Conservation (phyloP, 2,113 vertebrate species). For the Toxostoma redivivum region DNA sequence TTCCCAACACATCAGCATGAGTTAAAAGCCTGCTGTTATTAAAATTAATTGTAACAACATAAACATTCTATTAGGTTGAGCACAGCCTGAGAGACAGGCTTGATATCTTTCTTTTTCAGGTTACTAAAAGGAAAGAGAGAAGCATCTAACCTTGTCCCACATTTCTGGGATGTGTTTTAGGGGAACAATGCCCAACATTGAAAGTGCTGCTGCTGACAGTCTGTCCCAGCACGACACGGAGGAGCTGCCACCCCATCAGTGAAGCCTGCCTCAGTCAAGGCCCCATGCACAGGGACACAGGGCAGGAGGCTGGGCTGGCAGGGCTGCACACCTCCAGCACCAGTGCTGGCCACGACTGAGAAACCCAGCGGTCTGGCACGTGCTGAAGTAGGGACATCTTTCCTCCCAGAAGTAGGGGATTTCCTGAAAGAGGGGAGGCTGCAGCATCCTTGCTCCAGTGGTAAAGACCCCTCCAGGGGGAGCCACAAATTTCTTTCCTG, state of each 20-base stretch:
- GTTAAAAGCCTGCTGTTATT: background rate
- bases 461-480: background rate
- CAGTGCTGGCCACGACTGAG: background rate
- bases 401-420: fast-evolving
- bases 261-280: fast-evolving
- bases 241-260: fast-evolving
- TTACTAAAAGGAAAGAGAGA: background rate
- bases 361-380: background rate
- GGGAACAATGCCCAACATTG: fast-evolving
- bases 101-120: background rate
- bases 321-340: background rate
- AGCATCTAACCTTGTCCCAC: background rate
- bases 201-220: background rate
- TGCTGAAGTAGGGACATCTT: background rate
- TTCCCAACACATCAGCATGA: background rate
- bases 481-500: fast-evolving
- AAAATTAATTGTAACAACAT: background rate
- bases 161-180: background rate
- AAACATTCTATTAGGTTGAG: background rate
- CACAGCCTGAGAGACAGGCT: background rate
- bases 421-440: background rate
- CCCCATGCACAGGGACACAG: background rate
- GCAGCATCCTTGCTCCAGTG: background rate
- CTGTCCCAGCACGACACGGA: fast-evolving
- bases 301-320: background rate